Base-by-base conservation (phyloP, 2,888 invertebrate genomes). In the Sinelater perroti region DNA sequence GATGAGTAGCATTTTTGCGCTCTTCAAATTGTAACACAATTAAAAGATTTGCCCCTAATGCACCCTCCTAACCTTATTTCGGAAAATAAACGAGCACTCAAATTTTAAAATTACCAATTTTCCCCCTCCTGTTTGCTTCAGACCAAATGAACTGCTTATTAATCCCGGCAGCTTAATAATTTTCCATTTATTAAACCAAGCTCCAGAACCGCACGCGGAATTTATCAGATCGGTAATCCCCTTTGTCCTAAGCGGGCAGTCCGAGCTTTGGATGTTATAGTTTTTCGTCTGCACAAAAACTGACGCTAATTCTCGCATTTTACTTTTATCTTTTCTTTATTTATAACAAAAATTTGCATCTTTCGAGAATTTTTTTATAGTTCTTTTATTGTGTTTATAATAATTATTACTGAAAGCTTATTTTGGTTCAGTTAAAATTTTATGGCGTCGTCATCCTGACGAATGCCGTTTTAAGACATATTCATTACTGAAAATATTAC, bases 101-200 rank as follows among this genome's bases (percentile, higher is more conserved):
- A 47, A 47, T 21, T 47, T 47, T 47, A 20, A 47, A 47, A 47
- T 47, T 47, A 31, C 33, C 47, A 35, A 47, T 47, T 47, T 45
- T 35, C 47, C 24, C 47, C 47, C 47, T 47, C 47, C 33, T 47
- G 33, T 47, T 47, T 47, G 47, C 47, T 35, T 24, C 21, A 47
- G 33, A 21, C 10, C 20, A 47, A 47, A 47, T 47, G 47, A 47
- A 47, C 47, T 47, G 47, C 47, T 47, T 47, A 35, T 47, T 47
- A 47, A 47, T 47, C 47, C 47, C 33, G 47, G 47, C 47, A 47
- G 47, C 21, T 47, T 47, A 47, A 47, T 47, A 47, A 47, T 47
- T 47, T 35, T 16, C 47, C 47, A 47, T 47, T 47, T 47, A 47
- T 47, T 47, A 47, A 47, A 47, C 47, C 33, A 47, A 47, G 35